phyloP scores from a whole-genome alignment of 2,888 invertebrate species.

The Morinoia aosen region DNA sequence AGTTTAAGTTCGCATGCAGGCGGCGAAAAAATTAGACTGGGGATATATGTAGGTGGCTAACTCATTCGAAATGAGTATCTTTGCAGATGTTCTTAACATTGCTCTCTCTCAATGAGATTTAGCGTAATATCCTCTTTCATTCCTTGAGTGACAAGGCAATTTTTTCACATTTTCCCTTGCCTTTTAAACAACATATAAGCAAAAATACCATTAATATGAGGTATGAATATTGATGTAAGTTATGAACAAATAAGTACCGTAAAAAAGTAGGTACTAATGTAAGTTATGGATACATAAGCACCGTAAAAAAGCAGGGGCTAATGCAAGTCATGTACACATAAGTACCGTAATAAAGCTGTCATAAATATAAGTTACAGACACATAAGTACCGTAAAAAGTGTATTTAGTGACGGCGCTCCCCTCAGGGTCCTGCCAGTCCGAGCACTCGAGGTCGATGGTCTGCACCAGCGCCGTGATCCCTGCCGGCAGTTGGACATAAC shows the following conservation, averaged over 20 bases:
- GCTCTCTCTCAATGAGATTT: background rate
- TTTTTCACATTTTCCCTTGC: background rate
- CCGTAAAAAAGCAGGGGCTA: too few species aligned
- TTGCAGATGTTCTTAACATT: background rate
- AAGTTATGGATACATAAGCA: too few species aligned
- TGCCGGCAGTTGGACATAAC: background rate
- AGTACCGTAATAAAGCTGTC: conserved; percentile 62
- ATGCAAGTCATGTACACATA: too few species aligned
- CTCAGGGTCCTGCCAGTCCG: conserved; percentile 61
- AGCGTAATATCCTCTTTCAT: background rate
- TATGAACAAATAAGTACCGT: conserved; percentile 57
- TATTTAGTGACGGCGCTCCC: conserved; percentile 56
- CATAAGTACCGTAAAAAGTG: conserved; percentile 59
- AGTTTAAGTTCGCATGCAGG: too few species aligned
- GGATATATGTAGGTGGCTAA: background rate
- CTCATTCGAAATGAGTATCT: background rate
- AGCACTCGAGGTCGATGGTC: conserved; percentile 55
- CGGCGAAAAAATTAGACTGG: too few species aligned
- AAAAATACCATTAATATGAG: background rate
- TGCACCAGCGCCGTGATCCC: conserved; percentile 58
- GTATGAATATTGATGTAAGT: too few species aligned
- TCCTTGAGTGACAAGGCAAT: background rate
- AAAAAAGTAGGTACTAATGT: too few species aligned
- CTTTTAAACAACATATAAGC: background rate
- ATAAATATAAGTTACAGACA: too few species aligned